Percentiles rank a stretch among this genome's conserved stretches.
These are phyloP conservation scores for Colletes gigas DNA, from an alignment of 1,140 invertebrate genomes.

Conservation along the genomic window DNA sequence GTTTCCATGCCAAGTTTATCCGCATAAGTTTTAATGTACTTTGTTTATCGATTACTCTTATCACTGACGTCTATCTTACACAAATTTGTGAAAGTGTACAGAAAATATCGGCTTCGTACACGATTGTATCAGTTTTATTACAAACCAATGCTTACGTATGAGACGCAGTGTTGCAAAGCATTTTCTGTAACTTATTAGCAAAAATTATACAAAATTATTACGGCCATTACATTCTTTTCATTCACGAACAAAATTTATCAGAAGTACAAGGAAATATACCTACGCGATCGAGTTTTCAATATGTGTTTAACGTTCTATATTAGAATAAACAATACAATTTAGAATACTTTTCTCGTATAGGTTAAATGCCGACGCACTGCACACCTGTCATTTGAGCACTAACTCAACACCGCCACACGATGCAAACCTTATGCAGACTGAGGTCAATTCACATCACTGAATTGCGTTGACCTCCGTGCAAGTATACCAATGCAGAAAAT, in stretches of 20 bases:
- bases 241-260: neutral
- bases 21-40: too few species aligned
- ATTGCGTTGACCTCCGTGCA: slow-evolving; percentile 50
- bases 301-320: neutral
- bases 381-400: slow-evolving; percentile 41
- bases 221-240: neutral
- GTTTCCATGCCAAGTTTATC: too few species aligned
- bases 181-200: neutral
- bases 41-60: neutral
- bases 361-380: slow-evolving; percentile 13
- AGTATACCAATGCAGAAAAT: slow-evolving; percentile 45
- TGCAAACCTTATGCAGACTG: slow-evolving; percentile 42
- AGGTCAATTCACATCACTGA: slow-evolving; percentile 54
- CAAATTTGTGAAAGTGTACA: neutral
- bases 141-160: neutral
- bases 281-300: neutral
- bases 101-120: neutral
- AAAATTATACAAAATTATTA: slow-evolving; percentile 2
- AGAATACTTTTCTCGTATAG: slow-evolving; percentile 3
- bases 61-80: neutral
- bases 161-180: neutral
- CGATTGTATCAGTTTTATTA: neutral
- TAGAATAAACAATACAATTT: neutral
- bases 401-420: slow-evolving; percentile 23
- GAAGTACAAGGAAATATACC: neutral